Conservation (phyloP, 2,888 invertebrate species). For the Ganaspis brasiliensis region DNA sequence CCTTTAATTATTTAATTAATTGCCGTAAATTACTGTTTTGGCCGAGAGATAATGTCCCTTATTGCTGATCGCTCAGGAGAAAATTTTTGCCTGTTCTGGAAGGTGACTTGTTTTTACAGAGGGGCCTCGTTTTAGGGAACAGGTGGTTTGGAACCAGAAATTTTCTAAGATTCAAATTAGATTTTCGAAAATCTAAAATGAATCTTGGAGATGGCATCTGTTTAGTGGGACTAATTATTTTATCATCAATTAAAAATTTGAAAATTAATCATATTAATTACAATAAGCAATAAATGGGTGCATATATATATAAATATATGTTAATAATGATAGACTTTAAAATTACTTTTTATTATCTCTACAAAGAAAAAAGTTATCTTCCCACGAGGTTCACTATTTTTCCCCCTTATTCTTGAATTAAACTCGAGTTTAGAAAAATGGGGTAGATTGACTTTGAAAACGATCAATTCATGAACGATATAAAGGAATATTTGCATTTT, state of each 20-base stretch:
- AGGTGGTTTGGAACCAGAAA: not conserved
- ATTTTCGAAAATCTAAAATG: no score
- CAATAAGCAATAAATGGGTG: no score
- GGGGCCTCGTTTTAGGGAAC: not conserved
- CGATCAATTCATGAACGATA: not conserved
- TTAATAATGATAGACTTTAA: no score
- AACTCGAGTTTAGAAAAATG: no score
- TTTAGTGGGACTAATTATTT: no score
- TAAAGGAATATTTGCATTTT: slow-evolving; percentile 32
- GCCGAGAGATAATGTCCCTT: not conserved
- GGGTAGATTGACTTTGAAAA: not conserved
- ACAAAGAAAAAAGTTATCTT: no score
- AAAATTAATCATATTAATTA: no score
- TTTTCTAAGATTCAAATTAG: not conserved
- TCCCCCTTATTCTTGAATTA: no score
- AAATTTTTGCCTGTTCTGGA: not conserved
- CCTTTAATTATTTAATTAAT: slow-evolving; percentile 2
- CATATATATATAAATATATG: no score
- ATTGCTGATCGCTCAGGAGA: not conserved
- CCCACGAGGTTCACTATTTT: not conserved
- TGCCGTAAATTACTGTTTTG: slow-evolving; percentile 7
- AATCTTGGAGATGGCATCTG: no score
- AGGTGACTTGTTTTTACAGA: not conserved
- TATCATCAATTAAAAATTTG: no score
- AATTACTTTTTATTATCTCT: no score